phyloP scores from a whole-genome alignment of 2,888 invertebrate species.

The Odontomyia ornata region DNA sequence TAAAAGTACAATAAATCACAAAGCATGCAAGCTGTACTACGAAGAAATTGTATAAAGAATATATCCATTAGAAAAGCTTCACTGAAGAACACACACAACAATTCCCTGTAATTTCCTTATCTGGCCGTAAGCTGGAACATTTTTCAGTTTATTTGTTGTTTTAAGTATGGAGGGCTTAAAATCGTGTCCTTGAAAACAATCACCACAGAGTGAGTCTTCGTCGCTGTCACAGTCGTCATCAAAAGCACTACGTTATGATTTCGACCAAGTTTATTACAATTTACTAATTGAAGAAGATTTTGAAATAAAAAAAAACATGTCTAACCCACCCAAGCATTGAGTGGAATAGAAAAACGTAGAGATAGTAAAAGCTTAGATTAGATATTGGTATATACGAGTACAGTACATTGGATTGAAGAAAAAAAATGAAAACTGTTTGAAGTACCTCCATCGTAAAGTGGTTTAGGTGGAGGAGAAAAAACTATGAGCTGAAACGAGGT shows the following conservation, averaged over 20 bases:
- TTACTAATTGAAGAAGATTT: constrained; percentile 16
- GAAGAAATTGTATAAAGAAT: no score
- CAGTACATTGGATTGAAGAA: not conserved
- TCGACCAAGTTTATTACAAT: constrained; percentile 19
- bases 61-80: no score
- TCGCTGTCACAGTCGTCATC: not conserved
- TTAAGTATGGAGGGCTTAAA: constrained; percentile 20
- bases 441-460: no score
- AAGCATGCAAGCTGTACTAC: no score
- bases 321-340: not conserved
- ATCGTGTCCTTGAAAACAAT: constrained; percentile 13
- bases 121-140: constrained; percentile 1
- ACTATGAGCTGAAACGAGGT: not conserved
- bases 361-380: constrained; percentile 12
- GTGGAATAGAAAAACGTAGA: not conserved
- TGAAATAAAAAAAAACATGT: not conserved
- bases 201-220: not conserved
- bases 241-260: not conserved
- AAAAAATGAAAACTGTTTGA: not conserved
- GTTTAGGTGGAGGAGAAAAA: not conserved
- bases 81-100: no score
- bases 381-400: not conserved
- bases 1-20: no score
- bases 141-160: constrained; percentile 14
- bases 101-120: constrained; percentile 21